Base-by-base conservation (phyloP, 2,888 invertebrate species). In the Epistrophe grossulariae region DNA sequence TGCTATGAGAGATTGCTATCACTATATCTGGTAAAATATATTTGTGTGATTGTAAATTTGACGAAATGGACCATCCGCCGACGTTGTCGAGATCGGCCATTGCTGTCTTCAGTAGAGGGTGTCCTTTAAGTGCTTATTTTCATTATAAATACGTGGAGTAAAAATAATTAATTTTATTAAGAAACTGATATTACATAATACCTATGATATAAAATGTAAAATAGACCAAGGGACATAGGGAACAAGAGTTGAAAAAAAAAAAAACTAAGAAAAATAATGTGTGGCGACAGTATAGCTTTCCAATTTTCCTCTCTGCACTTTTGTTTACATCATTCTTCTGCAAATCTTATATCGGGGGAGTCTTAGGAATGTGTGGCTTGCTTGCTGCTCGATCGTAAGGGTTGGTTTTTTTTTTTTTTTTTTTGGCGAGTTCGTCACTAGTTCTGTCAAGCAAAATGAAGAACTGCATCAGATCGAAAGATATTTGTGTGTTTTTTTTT, bases 391-490 rank as follows among this genome's bases (percentile, higher is more conserved):
- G n/a, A n/a, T n/a, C n/a, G n/a, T n/a, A n/a, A n/a, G n/a, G n/a
- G n/a, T n/a, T n/a, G n/a, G n/a, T n/a, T n/a, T n/a, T n/a, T n/a
- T n/a, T n/a, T n/a, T n/a, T n/a, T n/a, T n/a, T n/a, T n/a, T n/a
- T n/a, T n/a, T n/a, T n/a, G n/a, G 62, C 74, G 24, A 60, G 48
- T 87, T 82, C 72, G 85, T 82, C 85, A 81, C 83, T 24, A 70
- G 48, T 13, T 57, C 71, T 83, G 79, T 84, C 80, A 66, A 72
- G 57, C 70, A 50, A 71, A 50, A 76, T 76, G 79, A 79, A 79
- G 70, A 79, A 76, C 62, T 80, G 55, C 66, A 79, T 13, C 40
- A 70, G 68, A 83, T 83, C 60, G 43, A 45, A 52, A 64, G 52
- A 70, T 60, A 68, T 17, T 15, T 52, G 10, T 62, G 24, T 60